These are phyloP conservation scores for Vidua chalybeata DNA, from an alignment of 2,113 vertebrate genomes.

Conservation along the genomic window DNA sequence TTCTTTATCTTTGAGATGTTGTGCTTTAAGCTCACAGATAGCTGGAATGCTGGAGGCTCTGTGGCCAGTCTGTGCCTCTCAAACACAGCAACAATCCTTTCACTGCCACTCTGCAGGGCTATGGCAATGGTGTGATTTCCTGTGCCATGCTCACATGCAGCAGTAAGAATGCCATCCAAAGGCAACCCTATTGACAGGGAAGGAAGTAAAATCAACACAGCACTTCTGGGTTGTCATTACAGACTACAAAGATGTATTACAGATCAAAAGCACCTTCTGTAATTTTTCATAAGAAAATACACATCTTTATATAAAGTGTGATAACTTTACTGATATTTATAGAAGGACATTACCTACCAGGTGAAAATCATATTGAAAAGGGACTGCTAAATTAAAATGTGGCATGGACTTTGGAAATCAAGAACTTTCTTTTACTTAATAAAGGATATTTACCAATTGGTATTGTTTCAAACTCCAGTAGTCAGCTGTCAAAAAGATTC, in stretches of 20 bases:
- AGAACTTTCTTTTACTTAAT: background rate
- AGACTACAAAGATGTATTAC: background rate
- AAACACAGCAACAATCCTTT: slow-evolving; percentile 62
- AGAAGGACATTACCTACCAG: background rate
- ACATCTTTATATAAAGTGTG: background rate
- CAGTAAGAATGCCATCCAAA: slow-evolving; percentile 31
- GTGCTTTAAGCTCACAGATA: slow-evolving; percentile 68
- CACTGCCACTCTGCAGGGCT: slow-evolving; percentile 60
- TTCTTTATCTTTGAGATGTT: slow-evolving; percentile 59
- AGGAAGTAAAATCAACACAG: background rate
- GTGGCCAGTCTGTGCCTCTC: slow-evolving; percentile 1
- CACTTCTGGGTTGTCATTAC: background rate
- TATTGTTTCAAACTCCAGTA: background rate
- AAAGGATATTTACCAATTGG: background rate
- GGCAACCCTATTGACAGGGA: slow-evolving; percentile 73
- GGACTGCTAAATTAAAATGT: background rate
- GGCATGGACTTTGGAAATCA: background rate
- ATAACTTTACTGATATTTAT: background rate
- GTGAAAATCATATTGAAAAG: background rate
- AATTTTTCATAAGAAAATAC: background rate
- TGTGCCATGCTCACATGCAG: slow-evolving; percentile 32
- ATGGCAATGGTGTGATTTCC: slow-evolving; percentile 35
- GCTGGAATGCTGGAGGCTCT: slow-evolving; percentile 1
- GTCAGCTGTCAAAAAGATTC: background rate
- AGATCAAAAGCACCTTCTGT: background rate